Evolutionary conservation across 2,888 invertebrate genomes (phyloP).

Genomic region (Dolomedes plantarius): DNA sequence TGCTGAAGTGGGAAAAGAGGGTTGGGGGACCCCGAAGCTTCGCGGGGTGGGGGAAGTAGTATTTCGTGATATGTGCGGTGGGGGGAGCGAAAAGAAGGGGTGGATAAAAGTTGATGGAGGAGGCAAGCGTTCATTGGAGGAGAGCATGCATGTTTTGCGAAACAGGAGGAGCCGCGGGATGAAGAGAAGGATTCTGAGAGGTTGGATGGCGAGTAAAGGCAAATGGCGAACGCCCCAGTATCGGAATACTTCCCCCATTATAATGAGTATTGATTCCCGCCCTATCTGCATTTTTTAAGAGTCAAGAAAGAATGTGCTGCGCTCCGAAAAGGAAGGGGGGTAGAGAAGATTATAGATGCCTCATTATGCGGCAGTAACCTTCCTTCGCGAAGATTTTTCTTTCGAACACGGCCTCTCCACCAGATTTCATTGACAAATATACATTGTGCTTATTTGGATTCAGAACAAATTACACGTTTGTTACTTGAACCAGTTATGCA

Average conservation of each 20-base stretch:
- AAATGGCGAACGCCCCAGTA: conserved; percentile 55
- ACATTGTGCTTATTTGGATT: conserved; percentile 44
- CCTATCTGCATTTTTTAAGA: conserved; percentile 68
- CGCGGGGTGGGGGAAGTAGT: not conserved
- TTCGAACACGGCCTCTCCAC: conserved; percentile 28
- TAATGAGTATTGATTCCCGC: conserved; percentile 65
- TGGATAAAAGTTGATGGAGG: conserved; percentile 42
- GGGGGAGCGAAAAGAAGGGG: conserved; percentile 52
- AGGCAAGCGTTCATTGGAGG: conserved; percentile 54
- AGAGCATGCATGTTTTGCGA: conserved; percentile 58
- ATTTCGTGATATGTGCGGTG: conserved; percentile 10
- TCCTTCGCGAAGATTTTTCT: conserved; percentile 48
- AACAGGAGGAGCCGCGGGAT: conserved; percentile 49
- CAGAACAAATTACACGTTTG: conserved; percentile 60
- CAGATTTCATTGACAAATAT: conserved; percentile 35
- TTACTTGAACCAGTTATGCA: conserved; percentile 20
- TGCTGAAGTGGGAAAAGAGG: not conserved
- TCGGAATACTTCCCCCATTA: conserved; percentile 43
- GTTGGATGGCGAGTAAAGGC: conserved; percentile 54
- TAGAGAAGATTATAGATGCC: conserved; percentile 34
- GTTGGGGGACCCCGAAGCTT: not conserved
- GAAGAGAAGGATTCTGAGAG: conserved; percentile 63
- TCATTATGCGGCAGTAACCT: conserved; percentile 53
- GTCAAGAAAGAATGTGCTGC: conserved; percentile 46
- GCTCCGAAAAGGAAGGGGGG: not conserved